Evolutionary conservation across 2,113 vertebrate species (phyloP), one percentile per base, ranked within the genome.

Genomic region (Lipophrys pholis): DNA sequence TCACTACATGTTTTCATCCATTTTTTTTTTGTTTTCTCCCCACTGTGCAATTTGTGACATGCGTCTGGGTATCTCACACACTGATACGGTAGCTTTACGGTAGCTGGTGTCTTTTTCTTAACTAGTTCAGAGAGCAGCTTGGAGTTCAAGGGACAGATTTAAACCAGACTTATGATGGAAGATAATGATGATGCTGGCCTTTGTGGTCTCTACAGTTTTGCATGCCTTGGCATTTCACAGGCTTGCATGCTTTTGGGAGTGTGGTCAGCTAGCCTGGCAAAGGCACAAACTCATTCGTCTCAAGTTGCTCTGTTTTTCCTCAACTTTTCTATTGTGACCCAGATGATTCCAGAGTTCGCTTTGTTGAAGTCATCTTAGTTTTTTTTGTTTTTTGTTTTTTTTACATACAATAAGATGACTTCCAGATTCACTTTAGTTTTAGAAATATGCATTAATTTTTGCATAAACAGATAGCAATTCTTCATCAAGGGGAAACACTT

Each of bases 121-220:
- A 58, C 55, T 36, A 49, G 16, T 49, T n/a, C 11, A 63, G 53
- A 53, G 59, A 73, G 60, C 17, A 56, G 49, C 61, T 70, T 58
- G 52, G 68, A 57, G 73, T 86, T 82, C 86, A 85, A 80, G 60
- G 69, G 71, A 77, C 70, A 64, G 72, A 87, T 85, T 83, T 76
- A 76, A 87, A 90, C 64, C 86, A 88, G 87, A 78, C 67, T 40
- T 54, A 73, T 85, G 86, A 92, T 90, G 64, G 75, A 76, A 77
- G 69, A 87, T 90, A 91, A 90, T 91, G 81, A 84, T 76, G 50
- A 86, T 85, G 75, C 74, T 71, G 80, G 90, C 85, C 83, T 85
- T 81, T 91, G 88, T 89, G 89, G 90, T 80, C 50, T 41, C 68
- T 75, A 17, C 50, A 81, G 86, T 90, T 86, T 84, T 91, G 84